Evolutionary conservation across 2,888 invertebrate species (phyloP).

Genomic region (Agrenia bidenticulata): DNA sequence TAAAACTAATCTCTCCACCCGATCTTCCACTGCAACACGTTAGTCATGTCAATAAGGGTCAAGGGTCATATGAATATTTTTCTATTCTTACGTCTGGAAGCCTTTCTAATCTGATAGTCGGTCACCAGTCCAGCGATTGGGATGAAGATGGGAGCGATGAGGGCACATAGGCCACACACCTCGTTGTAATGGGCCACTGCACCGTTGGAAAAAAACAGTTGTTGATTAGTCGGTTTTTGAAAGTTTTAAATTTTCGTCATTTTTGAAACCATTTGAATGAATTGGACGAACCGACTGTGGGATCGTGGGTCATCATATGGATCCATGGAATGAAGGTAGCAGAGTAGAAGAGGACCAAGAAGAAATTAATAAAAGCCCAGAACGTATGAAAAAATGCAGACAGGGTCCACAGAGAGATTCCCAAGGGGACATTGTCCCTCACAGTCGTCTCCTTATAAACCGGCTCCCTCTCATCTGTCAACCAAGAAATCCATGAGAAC

Average conservation of each 20-base stretch:
- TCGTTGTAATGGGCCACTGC: slow-evolving; percentile 48
- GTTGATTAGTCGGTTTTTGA: too few species aligned
- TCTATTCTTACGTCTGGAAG: slow-evolving; percentile 38
- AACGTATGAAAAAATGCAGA: slow-evolving; percentile 45
- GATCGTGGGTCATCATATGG: slow-evolving; percentile 36
- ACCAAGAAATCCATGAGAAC: too few species aligned
- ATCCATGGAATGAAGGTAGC: slow-evolving; percentile 49
- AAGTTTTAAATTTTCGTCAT: too few species aligned
- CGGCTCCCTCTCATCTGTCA: too few species aligned
- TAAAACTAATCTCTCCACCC: slow-evolving; percentile 30
- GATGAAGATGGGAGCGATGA: slow-evolving; percentile 48
- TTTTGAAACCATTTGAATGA: too few species aligned
- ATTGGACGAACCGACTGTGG: slow-evolving; percentile 27
- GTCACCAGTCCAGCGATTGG: slow-evolving; percentile 46
- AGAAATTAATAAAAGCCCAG: slow-evolving; percentile 50
- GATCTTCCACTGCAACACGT: slow-evolving; percentile 1
- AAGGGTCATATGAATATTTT: not conserved
- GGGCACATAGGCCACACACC: slow-evolving; percentile 43
- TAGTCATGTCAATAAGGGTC: not conserved
- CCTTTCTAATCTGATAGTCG: slow-evolving; percentile 38
- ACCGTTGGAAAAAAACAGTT: too few species aligned
- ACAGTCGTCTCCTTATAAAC: slow-evolving; percentile 4
- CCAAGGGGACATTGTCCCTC: slow-evolving; percentile 21
- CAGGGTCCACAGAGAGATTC: slow-evolving; percentile 31
- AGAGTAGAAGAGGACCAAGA: slow-evolving; percentile 47